These are phyloP conservation scores for Petrolisthes manimaculis DNA, from an alignment of 2,888 invertebrate genomes.

Conservation along the genomic window DNA sequence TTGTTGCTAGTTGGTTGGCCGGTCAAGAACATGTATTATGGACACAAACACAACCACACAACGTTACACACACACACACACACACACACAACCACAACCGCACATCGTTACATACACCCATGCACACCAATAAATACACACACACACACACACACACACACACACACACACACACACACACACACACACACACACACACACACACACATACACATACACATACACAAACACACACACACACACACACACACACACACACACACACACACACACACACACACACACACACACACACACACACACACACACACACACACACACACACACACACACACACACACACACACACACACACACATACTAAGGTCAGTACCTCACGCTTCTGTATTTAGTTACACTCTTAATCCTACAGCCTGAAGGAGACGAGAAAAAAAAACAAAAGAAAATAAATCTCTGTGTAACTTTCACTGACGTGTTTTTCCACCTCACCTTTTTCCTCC, in stretches of 20 bases:
- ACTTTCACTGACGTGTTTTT: no score
- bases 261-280: neutral
- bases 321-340: neutral
- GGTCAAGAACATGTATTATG: no score
- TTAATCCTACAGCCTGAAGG: no score
- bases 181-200: neutral
- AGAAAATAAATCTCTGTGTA: no score
- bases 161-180: neutral
- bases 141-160: constrained; percentile 11
- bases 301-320: neutral
- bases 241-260: constrained; percentile 13
- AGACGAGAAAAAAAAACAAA: no score
- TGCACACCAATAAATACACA: neutral
- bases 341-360: neutral
- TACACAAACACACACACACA: neutral
- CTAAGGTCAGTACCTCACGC: neutral
- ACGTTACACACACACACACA: neutral
- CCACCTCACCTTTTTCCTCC: no score
- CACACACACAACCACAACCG: neutral
- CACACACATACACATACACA: neutral
- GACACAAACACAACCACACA: no score
- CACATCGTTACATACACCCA: neutral
- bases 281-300: neutral
- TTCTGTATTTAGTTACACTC: no score
- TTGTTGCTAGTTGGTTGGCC: no score